phyloP scores from a whole-genome alignment of 1,140 invertebrate genomes.

The Euura lappo region DNA sequence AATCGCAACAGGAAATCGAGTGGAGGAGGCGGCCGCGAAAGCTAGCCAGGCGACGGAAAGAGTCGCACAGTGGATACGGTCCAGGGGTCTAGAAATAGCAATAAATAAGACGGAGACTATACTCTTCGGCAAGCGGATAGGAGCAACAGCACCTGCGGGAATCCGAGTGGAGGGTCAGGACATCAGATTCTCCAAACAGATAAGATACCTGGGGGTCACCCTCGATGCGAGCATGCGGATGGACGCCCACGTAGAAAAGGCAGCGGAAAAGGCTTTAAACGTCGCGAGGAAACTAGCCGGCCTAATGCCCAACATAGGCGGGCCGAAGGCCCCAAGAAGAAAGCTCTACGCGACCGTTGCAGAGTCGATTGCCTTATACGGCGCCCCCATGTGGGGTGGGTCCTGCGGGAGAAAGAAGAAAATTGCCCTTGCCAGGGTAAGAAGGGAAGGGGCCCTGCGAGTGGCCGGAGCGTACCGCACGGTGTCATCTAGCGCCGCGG shows the following conservation, averaged over 20 bases:
- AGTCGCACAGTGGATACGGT: constrained; percentile 22
- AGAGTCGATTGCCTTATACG: constrained; percentile 29
- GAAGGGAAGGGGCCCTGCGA: constrained; percentile 26
- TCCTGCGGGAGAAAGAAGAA: constrained; percentile 15
- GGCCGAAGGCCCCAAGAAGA: constrained; percentile 15
- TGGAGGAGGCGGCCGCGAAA: constrained; percentile 12
- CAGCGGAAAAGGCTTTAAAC: constrained; percentile 9
- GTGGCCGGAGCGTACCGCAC: constrained; percentile 30
- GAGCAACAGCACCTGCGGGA: neutral
- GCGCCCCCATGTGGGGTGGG: constrained; percentile 18
- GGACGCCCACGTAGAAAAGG: constrained; percentile 7
- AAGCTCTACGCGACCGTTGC: constrained; percentile 23
- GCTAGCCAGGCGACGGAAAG: constrained; percentile 20
- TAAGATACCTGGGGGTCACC: constrained; percentile 15
- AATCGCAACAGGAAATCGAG: constrained; percentile 21
- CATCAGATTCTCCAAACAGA: neutral
- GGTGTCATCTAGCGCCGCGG: no score
- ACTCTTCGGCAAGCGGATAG: constrained; percentile 22
- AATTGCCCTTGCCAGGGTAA: constrained; percentile 17
- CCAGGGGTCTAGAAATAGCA: constrained; percentile 22
- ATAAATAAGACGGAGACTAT: constrained; percentile 32
- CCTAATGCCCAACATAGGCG: constrained; percentile 19
- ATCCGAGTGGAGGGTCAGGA: constrained; percentile 1
- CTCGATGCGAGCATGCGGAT: constrained; percentile 9
- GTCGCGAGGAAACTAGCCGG: neutral